Evolutionary conservation across 2,797 vertebrate genomes (phyloP).

Genomic region (Coluber constrictor): DNA sequence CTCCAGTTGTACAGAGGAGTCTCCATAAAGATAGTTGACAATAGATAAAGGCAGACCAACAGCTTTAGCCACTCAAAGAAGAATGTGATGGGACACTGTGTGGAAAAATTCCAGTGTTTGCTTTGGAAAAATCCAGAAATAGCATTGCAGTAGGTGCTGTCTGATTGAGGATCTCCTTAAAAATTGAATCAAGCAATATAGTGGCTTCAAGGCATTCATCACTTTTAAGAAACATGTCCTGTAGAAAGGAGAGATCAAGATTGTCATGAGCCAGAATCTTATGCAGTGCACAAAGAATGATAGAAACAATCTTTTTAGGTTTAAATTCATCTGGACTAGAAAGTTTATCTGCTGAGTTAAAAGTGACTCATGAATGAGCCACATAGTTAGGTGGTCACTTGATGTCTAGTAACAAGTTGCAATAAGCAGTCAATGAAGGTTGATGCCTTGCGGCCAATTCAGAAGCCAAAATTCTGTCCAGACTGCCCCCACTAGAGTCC

Average conservation of each 20-base stretch:
- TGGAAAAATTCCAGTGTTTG: background rate
- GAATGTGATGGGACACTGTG: background rate
- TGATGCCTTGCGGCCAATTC: background rate
- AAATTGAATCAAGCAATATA: background rate
- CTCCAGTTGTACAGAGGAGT: background rate
- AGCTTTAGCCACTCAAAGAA: background rate
- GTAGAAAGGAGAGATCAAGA: background rate
- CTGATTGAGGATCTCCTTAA: background rate
- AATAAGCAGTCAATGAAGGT: background rate
- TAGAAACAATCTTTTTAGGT: background rate
- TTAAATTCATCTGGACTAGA: background rate
- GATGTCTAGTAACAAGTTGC: background rate
- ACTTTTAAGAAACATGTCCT: background rate
- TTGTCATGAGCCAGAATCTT: background rate
- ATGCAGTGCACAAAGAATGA: background rate
- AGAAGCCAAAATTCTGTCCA: background rate
- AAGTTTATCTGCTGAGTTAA: background rate
- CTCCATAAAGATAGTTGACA: background rate
- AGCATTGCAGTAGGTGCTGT: background rate
- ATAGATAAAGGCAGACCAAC: background rate
- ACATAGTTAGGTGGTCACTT: background rate
- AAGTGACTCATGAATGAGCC: background rate
- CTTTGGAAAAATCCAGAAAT: background rate
- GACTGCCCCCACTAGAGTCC: background rate
- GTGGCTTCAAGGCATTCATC: background rate